These are phyloP conservation scores for Malurus alboscapulatus DNA, from an alignment of 2,113 vertebrate genomes.

Conservation along the genomic window DNA sequence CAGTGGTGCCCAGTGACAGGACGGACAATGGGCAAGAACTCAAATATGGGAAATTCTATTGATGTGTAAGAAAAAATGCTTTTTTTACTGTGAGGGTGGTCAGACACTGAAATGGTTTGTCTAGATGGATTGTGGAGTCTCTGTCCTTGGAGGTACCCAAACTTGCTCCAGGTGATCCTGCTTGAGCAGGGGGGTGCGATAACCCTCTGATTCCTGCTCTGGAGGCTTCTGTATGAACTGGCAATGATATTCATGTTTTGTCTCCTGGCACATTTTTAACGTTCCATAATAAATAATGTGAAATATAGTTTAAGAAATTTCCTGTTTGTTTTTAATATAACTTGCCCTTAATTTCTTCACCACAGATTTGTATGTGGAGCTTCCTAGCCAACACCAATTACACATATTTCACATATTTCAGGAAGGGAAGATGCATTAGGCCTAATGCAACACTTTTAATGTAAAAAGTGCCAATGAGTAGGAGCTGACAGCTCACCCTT, in stretches of 20 bases:
- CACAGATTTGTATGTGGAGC: background rate
- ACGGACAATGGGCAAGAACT: accelerated
- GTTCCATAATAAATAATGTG: background rate
- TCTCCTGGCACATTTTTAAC: background rate
- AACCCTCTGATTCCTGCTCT: background rate
- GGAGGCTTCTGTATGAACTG: background rate
- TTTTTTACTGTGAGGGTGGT: background rate
- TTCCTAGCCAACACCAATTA: background rate
- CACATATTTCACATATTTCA: slow-evolving; percentile 2
- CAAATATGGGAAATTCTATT: background rate
- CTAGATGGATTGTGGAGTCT: background rate
- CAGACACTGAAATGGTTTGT: background rate
- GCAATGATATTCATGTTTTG: accelerated
- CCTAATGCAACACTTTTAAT: background rate
- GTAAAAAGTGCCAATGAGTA: slow-evolving; percentile 4
- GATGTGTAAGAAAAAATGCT: background rate
- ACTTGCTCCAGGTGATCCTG: background rate
- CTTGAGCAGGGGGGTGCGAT: accelerated
- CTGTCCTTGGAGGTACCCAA: background rate
- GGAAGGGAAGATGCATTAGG: background rate
- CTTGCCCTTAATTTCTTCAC: background rate
- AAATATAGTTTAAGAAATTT: background rate
- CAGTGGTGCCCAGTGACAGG: background rate
- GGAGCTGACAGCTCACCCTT: slow-evolving; percentile 24
- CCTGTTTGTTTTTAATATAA: background rate